Base-by-base conservation (phyloP, 1,140 invertebrate species). In the Centruroides sculpturatus region DNA sequence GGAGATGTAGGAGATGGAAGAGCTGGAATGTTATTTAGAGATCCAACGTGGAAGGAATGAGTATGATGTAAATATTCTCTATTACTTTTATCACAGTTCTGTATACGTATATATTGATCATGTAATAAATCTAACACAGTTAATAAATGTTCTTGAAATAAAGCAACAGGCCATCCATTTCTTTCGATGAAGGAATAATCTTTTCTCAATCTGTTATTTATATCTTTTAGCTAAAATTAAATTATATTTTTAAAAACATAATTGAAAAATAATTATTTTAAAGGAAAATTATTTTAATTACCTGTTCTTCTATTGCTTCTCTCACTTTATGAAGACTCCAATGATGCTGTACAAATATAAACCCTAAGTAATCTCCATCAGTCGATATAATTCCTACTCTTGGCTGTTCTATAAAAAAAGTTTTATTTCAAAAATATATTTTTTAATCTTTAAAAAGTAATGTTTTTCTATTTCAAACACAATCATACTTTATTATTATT, bases 111-210 rank as follows among this genome's bases (percentile, higher is more conserved):
- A 46, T 59, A 59, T 49, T 69, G 66, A 23, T 66, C 67, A 57
- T 66, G 61, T 36, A 74, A 46, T 47, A 74, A 66, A 60, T 76
- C 74, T 34, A 68, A 36, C 0, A 76, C 66, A 23, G 64, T 65
- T 57, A 72, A 64, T 11, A 62, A 48, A 34, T 57, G 23, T 60
- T 76, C 74, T 58, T 74, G 72, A n/a, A 61, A 58, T 6, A 50
- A 23, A 51, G 66, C 68, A n/a, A 76, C 68, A 57, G 74, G 74
- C 72, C 72, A 76, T 10, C 65, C 66, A 60, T 74, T 73, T n/a
- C 63, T 60, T 56, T 74, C 73, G 8, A 73, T 51, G 62, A 74
- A 74, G 54, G 65, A 63, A 58, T 69, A 71, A 3, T 63, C 64
- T 10, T 60, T 10, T 59, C 41, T 66, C 23, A 59, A 35, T 4